These are phyloP conservation scores for Chrysolina americana DNA, from an alignment of 2,888 invertebrate genomes.

Conservation along the genomic window DNA sequence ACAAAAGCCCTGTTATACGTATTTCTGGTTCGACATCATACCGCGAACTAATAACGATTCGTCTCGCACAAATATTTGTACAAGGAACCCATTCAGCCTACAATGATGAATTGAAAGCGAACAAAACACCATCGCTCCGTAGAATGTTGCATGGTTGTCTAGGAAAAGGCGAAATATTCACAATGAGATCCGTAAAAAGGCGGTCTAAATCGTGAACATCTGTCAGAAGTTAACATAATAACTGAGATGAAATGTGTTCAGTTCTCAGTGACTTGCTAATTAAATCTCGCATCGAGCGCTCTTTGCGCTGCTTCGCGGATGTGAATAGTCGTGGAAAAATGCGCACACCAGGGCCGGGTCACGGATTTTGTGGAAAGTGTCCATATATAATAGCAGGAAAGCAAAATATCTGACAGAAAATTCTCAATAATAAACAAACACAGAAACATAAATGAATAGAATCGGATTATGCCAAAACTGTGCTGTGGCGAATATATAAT, in stretches of 20 bases:
- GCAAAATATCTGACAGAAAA: too few relatives aligned
- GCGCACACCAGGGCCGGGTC: not conserved
- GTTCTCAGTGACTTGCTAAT: constrained; percentile 64
- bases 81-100: constrained; percentile 19
- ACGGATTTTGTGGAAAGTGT: not conserved
- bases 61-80: constrained; percentile 28
- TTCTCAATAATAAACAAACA: too few relatives aligned
- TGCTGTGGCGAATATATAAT: too few relatives aligned
- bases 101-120: constrained; percentile 25
- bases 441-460: too few relatives aligned
- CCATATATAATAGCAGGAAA: too few relatives aligned
- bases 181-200: constrained; percentile 42
- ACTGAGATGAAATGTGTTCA: constrained; percentile 60
- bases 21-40: constrained; percentile 5
- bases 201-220: constrained; percentile 61
- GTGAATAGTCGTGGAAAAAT: constrained; percentile 15
- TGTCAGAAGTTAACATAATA: constrained; percentile 62
- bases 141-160: constrained; percentile 51
- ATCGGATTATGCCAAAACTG: too few relatives aligned
- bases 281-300: constrained; percentile 60
- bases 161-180: constrained; percentile 31
- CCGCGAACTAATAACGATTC: constrained; percentile 4
- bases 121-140: constrained; percentile 48
- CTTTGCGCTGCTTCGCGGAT: constrained; percentile 18
- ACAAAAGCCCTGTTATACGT: constrained; percentile 14